phyloP scores from a whole-genome alignment of 1,140 invertebrate genomes.

The Lutraria rhynchaena region DNA sequence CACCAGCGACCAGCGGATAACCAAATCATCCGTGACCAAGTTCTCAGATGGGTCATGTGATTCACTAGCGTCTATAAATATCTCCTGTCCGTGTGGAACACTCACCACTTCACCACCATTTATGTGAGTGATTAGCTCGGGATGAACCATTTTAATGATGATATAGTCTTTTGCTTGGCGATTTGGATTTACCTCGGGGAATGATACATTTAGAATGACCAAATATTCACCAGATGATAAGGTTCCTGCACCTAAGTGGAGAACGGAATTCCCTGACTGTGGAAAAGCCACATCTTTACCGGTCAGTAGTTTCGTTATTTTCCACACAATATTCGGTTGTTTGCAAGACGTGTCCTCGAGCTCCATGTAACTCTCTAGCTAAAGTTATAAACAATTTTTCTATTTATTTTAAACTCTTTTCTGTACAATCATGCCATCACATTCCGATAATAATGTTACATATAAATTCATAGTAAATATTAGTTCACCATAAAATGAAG shows the following conservation, averaged over 20 bases:
- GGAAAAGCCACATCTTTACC: neutral
- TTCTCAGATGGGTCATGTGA: constrained; percentile 21
- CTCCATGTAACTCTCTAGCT: constrained; percentile 43
- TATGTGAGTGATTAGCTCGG: constrained; percentile 37
- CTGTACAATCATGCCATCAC: too few species aligned
- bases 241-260: constrained; percentile 3
- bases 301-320: neutral
- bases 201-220: constrained; percentile 8
- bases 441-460: too few species aligned
- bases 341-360: neutral
- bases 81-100: constrained; percentile 12
- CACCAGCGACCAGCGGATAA: too few species aligned
- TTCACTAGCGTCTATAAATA: constrained; percentile 3
- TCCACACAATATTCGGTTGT: constrained; percentile 14
- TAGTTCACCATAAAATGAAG: too few species aligned
- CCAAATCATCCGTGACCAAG: too few species aligned
- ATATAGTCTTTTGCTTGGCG: constrained; percentile 5
- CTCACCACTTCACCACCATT: constrained; percentile 21
- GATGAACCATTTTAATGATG: constrained; percentile 28
- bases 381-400: too few species aligned
- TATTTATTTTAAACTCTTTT: too few species aligned
- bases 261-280: neutral
- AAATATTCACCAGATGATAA: constrained; percentile 35
- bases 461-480: too few species aligned
- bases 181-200: neutral